phyloP scores from a whole-genome alignment of 1,140 invertebrate genomes.

The Diorhabda carinulata region DNA sequence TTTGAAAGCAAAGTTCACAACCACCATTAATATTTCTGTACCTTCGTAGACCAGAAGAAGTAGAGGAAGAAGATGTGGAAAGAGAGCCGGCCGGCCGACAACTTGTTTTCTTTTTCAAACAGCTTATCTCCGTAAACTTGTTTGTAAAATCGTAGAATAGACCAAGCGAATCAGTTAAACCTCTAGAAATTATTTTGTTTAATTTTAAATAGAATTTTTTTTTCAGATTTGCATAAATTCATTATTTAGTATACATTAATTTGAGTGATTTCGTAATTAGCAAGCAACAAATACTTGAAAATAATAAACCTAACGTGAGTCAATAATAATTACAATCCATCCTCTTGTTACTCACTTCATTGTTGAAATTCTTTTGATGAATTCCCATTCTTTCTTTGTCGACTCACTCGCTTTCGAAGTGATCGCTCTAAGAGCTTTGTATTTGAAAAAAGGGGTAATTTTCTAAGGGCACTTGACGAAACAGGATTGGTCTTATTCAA shows the following conservation, averaged over 20 bases:
- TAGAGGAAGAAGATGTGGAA: not conserved
- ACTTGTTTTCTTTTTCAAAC: slow-evolving; percentile 2
- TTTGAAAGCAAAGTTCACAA: not conserved
- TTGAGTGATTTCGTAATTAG: too few relatives aligned
- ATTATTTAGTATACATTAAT: too few relatives aligned
- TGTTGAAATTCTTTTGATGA: slow-evolving; percentile 1
- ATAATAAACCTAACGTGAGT: not conserved
- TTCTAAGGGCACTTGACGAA: not conserved
- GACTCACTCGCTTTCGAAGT: not conserved
- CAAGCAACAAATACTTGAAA: not conserved
- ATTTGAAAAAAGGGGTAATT: slow-evolving; percentile 12
- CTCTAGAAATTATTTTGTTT: too few relatives aligned
- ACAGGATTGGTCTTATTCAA: too few relatives aligned
- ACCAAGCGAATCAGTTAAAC: not conserved
- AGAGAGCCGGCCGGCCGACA: not conserved
- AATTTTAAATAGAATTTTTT: too few relatives aligned
- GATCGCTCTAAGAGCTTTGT: slow-evolving; percentile 4
- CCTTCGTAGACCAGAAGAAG: slow-evolving; percentile 1
- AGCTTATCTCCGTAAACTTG: not conserved
- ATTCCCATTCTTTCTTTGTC: not conserved
- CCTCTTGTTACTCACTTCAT: not conserved
- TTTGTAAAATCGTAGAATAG: not conserved
- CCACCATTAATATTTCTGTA: not conserved
- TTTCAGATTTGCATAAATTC: too few relatives aligned
- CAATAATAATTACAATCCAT: not conserved